phyloP scores from a whole-genome alignment of 2,797 vertebrate species.

The Enteromius argenteus region DNA sequence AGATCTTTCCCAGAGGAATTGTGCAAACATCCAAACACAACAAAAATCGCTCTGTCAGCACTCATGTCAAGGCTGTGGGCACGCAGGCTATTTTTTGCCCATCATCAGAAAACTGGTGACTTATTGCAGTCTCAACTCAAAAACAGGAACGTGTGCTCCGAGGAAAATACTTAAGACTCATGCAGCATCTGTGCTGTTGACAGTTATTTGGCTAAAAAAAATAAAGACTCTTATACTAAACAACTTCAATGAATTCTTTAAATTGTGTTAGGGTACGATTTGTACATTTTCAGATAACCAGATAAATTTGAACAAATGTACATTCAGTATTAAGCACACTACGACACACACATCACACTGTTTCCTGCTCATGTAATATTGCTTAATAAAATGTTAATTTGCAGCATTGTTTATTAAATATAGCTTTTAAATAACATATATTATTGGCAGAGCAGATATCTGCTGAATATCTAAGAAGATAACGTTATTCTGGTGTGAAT shows the following conservation, averaged over 20 bases:
- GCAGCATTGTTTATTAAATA: neutral
- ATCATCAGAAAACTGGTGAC: constrained; percentile 21
- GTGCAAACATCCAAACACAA: constrained; percentile 29
- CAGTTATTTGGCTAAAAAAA: neutral
- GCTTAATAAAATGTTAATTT: neutral
- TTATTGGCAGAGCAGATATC: neutral
- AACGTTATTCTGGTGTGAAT: neutral
- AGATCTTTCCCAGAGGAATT: constrained; percentile 13
- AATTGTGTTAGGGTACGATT: neutral
- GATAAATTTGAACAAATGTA: neutral
- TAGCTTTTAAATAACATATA: neutral
- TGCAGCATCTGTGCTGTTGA: neutral
- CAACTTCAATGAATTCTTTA: neutral
- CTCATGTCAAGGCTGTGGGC: constrained; percentile 14
- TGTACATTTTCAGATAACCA: too few species aligned
- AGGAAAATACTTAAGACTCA: neutral
- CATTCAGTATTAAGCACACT: neutral
- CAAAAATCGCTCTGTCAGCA: constrained; percentile 36
- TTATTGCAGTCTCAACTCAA: constrained; percentile 23
- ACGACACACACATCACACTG: neutral
- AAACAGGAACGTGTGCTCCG: neutral
- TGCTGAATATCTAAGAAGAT: neutral
- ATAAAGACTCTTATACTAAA: neutral
- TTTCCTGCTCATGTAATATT: neutral
- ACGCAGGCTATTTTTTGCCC: constrained; percentile 19